These are phyloP conservation scores for Sitta carolinensis DNA, from an alignment of 2,797 vertebrate genomes.

Conservation along the genomic window DNA sequence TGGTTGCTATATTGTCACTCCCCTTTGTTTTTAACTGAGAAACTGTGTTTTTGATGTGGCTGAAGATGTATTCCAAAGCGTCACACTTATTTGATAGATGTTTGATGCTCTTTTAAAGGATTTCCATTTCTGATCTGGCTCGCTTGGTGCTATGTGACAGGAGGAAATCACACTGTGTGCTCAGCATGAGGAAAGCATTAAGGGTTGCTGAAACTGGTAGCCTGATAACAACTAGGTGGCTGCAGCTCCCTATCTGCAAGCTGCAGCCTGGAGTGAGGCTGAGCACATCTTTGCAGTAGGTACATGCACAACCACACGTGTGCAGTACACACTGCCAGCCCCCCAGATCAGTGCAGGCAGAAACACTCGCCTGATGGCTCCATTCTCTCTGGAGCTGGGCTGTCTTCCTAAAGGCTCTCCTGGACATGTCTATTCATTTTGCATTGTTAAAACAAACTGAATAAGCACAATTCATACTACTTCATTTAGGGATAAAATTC, in stretches of 20 bases:
- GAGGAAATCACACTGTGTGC: conserved; percentile 1
- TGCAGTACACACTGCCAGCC: rapidly evolving
- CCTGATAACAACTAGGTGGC: neutral
- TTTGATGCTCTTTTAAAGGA: neutral
- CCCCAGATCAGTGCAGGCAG: neutral
- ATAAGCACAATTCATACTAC: neutral
- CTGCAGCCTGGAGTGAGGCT: neutral
- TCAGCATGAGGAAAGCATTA: neutral
- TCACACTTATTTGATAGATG: neutral
- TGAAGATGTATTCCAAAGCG: conserved; percentile 11
- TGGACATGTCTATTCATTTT: neutral
- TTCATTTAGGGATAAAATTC: neutral
- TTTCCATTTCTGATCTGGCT: conserved; percentile 15
- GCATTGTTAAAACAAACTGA: neutral
- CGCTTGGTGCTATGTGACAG: neutral
- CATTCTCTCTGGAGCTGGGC: neutral
- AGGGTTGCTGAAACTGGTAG: neutral
- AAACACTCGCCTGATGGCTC: neutral
- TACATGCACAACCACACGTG: rapidly evolving
- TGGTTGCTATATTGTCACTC: neutral
- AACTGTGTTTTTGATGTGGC: neutral
- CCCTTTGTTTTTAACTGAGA: neutral
- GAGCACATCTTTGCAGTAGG: neutral
- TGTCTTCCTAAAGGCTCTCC: neutral
- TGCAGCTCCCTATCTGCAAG: neutral